Evolutionary conservation across 2,797 vertebrate genomes (phyloP).

Genomic region (Cossypha niveicapilla): DNA sequence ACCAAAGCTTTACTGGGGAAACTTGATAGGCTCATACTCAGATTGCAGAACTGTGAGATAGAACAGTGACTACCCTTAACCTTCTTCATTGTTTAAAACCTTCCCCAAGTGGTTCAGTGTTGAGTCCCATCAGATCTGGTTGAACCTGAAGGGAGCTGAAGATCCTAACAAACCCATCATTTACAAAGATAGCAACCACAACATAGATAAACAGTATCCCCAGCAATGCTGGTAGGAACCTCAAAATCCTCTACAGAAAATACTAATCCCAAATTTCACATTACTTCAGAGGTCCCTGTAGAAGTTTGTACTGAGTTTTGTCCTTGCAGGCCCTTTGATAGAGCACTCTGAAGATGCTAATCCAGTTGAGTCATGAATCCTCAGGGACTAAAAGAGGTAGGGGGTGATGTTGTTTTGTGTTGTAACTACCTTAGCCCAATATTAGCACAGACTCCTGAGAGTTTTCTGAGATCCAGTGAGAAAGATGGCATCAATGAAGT

Average conservation of each 20-base stretch:
- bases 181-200: background rate
- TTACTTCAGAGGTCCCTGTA: background rate
- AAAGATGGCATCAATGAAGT: background rate
- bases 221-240: background rate
- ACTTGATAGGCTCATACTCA: fast-evolving
- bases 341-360: background rate
- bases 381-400: background rate
- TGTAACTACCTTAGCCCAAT: background rate
- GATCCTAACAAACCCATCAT: background rate
- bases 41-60: background rate
- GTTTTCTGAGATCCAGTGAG: background rate
- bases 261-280: background rate
- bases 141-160: background rate
- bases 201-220: background rate
- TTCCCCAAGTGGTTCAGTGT: background rate
- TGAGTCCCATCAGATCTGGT: background rate
- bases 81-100: background rate
- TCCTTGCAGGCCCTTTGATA: background rate
- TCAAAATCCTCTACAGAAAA: background rate
- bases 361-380: background rate
- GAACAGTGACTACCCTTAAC: background rate
- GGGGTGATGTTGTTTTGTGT: background rate
- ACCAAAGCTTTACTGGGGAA: background rate
- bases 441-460: background rate
- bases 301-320: background rate